Conservation (phyloP, 2,113 vertebrate species). For the Grammomys surdaster region DNA sequence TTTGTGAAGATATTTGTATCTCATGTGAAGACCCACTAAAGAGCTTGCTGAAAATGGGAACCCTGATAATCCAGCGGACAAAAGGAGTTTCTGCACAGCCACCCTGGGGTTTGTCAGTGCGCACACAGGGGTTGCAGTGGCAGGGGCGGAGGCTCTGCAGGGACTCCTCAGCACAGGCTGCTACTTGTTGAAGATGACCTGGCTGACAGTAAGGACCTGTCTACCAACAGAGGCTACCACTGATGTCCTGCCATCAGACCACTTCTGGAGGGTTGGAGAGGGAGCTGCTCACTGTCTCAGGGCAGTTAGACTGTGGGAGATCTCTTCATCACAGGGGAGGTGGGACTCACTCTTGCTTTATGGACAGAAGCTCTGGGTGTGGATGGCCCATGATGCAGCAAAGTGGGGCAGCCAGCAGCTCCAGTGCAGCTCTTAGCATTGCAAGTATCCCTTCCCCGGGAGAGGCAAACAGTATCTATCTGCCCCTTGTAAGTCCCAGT, state of each 20-base stretch:
- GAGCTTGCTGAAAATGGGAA: not conserved
- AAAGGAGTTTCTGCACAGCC: not conserved
- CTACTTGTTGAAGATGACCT: not conserved
- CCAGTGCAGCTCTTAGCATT: rapidly evolving
- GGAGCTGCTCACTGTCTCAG: not conserved
- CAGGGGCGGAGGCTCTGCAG: not conserved
- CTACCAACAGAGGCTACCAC: not conserved
- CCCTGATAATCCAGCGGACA: not conserved
- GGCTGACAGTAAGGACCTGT: not conserved
- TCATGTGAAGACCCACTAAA: not conserved
- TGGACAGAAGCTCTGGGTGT: rapidly evolving
- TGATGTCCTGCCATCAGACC: rapidly evolving
- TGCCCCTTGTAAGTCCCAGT: not conserved
- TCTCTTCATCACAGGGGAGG: not conserved
- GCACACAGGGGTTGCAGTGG: not conserved
- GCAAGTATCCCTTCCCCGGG: not conserved
- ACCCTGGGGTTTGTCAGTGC: not conserved
- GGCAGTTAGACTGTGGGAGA: no score
- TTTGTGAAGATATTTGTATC: not conserved
- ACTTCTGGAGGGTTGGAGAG: not conserved
- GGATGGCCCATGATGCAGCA: no score
- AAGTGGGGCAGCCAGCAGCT: not conserved
- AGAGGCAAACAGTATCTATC: not conserved
- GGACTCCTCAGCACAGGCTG: not conserved
- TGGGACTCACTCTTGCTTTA: rapidly evolving